These are phyloP conservation scores for Epistrophella euchroma DNA, from an alignment of 2,888 invertebrate genomes.

Conservation along the genomic window DNA sequence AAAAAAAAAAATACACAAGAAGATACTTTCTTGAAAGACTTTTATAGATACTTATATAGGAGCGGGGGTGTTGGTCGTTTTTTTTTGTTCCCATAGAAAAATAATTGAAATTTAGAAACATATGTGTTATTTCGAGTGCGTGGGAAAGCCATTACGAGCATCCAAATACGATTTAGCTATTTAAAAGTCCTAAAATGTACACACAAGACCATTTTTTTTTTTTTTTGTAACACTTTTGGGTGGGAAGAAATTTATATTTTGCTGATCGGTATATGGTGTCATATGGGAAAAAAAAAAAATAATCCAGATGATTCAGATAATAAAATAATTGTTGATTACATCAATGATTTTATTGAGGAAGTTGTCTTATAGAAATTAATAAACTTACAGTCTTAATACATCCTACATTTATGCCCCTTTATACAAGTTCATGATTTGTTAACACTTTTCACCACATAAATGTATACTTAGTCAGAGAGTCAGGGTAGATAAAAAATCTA, in stretches of 20 bases:
- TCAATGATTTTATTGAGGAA: not conserved
- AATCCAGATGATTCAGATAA: conserved; percentile 50
- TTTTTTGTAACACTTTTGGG: conserved; percentile 32
- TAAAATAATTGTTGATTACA: conserved; percentile 10
- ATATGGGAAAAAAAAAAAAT: conserved; percentile 37
- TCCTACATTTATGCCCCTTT: no score
- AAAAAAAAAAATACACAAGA: not conserved
- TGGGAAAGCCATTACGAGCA: conserved; percentile 62
- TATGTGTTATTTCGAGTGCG: conserved; percentile 53
- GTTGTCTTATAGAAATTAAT: not conserved
- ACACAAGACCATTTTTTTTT: conserved; percentile 7
- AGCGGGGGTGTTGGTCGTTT: conserved; percentile 28
- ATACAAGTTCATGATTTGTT: no score
- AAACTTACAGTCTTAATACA: no score
- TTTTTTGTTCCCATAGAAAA: conserved; percentile 31
- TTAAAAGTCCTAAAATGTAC: conserved; percentile 56
- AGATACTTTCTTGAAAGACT: conserved; percentile 36
- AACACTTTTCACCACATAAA: no score
- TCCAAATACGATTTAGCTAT: conserved; percentile 30
- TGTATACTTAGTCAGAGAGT: no score
- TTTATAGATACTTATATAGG: conserved; percentile 14
- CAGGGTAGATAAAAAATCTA: no score
- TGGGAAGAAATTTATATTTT: conserved; percentile 55
- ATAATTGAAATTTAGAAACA: conserved; percentile 35
- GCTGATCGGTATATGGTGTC: conserved; percentile 43